These are phyloP conservation scores for Actinemys pallida DNA, from an alignment of 2,113 vertebrate genomes.

Conservation along the genomic window DNA sequence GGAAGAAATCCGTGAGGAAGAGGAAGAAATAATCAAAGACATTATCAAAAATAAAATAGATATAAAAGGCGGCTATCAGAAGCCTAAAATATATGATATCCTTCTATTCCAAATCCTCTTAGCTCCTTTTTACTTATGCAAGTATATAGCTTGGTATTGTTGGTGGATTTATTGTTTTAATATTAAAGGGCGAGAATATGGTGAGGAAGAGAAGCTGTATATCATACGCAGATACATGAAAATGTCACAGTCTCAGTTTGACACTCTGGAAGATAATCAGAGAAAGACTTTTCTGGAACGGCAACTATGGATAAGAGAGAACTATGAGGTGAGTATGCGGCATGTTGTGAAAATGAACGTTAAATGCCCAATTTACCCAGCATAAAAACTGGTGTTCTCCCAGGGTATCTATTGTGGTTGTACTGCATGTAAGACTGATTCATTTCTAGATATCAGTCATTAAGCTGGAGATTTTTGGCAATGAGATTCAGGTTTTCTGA, in stretches of 20 bases:
- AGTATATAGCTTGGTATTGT: slow-evolving; percentile 88
- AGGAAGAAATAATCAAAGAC: slow-evolving; percentile 95
- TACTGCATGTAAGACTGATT: background rate
- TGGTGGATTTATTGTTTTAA: slow-evolving; percentile 93
- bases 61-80: slow-evolving; percentile 98
- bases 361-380: background rate
- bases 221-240: slow-evolving; percentile 94
- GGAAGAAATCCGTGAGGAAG: slow-evolving; percentile 95
- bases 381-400: background rate
- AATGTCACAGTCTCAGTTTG: slow-evolving; percentile 96
- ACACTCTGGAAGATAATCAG: slow-evolving; percentile 89
- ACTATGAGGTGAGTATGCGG: slow-evolving; percentile 87
- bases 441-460: background rate
- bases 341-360: background rate
- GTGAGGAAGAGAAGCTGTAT: slow-evolving; percentile 92
- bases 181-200: slow-evolving; percentile 91
- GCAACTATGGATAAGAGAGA: slow-evolving; percentile 92
- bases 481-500: background rate
- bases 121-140: slow-evolving; percentile 87
- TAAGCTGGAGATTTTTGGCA: background rate
- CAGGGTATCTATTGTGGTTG: background rate
- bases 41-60: slow-evolving; percentile 99
- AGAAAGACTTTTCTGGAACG: slow-evolving; percentile 88
- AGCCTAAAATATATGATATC: slow-evolving; percentile 93
- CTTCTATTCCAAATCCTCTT: slow-evolving; percentile 93